Base-by-base conservation (phyloP, 2,113 vertebrate species). In the Rutilus rutilus region DNA sequence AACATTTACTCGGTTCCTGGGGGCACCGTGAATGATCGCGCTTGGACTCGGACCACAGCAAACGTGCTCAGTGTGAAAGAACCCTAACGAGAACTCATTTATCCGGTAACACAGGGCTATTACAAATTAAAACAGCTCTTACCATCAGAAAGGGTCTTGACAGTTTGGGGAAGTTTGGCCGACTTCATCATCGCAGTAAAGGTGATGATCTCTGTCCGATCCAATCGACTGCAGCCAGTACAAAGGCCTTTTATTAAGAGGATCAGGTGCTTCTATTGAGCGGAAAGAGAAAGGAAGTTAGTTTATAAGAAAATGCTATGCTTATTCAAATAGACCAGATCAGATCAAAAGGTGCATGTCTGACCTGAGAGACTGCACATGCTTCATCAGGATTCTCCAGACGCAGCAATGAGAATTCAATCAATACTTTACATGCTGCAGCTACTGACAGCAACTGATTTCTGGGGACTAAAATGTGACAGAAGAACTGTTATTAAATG, bases 101-200 rank as follows among this genome's bases (percentile, higher is more conserved):
- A 57, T 71, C 67, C 23, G 19, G 33, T 71, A 71, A 39, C 19
- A 39, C 67, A 39, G 30, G 8, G 19, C 21, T 71, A 21, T 42
- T 9, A 69, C 23, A 15, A 71, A 19, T 4, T 71, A 27, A 83
- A 52, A 71, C 6, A 9, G n/a, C 8, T 57, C 94, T 90, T 87
- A 98, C 98, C 98, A 80, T 99, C 98, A 75, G 98, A 99, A 84
- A 99, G 97, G 0, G 98, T 99, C 95, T 98, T 99, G 91, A 99
- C 93, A 2, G 98, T 99, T 91, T 98, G 97, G 64, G 98, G 98
- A 91, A 99, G 94, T 92, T 98, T 99, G 89, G 98, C 98, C 1
- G 98, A 99, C 88, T 99, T 99, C 98, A 99, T 99, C 98, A 99
- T 99, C 0, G 98, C 98, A 12, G 98, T 99, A 89, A 99, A 99